Evolutionary conservation across 2,113 vertebrate species (phyloP).

Genomic region (Onychorhynchus coronatus): DNA sequence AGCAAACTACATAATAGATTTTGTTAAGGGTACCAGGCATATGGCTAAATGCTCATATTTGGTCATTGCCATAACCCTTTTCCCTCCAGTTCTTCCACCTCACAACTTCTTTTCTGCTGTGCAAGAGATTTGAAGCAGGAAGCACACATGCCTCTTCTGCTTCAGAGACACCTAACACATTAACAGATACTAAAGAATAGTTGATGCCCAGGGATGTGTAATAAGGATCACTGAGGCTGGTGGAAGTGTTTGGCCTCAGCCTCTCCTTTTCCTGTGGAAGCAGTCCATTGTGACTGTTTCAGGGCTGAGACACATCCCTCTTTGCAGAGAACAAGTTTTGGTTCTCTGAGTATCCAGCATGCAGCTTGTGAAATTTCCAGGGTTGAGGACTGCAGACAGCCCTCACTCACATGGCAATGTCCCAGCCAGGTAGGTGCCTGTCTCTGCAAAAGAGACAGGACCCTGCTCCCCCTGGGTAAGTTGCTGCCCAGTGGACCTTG

Average conservation of each 20-base stretch:
- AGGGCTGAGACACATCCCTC: neutral
- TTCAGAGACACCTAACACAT: neutral
- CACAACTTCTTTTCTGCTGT: neutral
- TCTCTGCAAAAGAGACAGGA: neutral
- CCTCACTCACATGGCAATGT: accelerated
- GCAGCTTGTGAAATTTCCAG: neutral
- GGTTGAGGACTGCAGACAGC: neutral
- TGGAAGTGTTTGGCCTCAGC: neutral
- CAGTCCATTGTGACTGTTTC: neutral
- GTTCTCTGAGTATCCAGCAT: neutral
- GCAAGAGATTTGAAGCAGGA: neutral
- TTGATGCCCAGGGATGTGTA: neutral
- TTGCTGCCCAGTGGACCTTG: neutral
- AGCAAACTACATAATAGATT: neutral
- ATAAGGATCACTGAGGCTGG: neutral
- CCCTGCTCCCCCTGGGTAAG: neutral
- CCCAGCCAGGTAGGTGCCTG: neutral
- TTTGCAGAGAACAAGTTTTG: neutral
- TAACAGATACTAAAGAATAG: neutral
- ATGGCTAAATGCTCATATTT: neutral
- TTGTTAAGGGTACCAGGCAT: neutral
- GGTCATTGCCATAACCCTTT: neutral
- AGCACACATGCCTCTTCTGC: neutral
- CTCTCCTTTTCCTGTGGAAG: neutral
- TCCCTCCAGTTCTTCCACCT: neutral